These are phyloP conservation scores for Xyliphius kryptos DNA, from an alignment of 2,113 vertebrate genomes.

Conservation along the genomic window DNA sequence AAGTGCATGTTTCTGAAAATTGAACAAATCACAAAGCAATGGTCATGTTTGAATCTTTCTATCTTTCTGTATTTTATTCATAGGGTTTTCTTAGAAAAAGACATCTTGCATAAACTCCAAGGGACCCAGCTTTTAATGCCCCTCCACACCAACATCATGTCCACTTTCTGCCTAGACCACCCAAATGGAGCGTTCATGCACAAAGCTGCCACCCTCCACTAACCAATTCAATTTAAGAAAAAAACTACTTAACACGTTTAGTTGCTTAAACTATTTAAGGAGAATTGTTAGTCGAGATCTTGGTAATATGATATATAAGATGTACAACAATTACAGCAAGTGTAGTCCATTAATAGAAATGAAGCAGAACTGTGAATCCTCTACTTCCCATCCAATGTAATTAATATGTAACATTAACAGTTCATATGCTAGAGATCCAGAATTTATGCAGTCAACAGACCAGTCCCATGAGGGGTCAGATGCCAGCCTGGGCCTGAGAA, in stretches of 20 bases:
- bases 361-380: neutral
- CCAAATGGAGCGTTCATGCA: slow-evolving; percentile 47
- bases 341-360: too few relatives aligned
- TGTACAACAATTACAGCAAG: neutral
- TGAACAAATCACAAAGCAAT: too few relatives aligned
- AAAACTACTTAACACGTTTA: neutral
- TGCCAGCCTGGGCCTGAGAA: slow-evolving; percentile 57
- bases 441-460: slow-evolving; percentile 42
- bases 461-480: slow-evolving; percentile 47
- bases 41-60: too few relatives aligned
- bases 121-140: slow-evolving; percentile 46
- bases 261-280: slow-evolving; percentile 6
- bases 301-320: neutral
- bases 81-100: slow-evolving; percentile 39
- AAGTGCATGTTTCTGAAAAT: too few relatives aligned
- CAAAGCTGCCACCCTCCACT: slow-evolving; percentile 37
- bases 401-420: slow-evolving; percentile 41
- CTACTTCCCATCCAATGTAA: slow-evolving; percentile 29
- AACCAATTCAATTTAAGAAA: too few relatives aligned
- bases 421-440: slow-evolving; percentile 39
- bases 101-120: slow-evolving; percentile 57
- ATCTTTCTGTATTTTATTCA: too few relatives aligned
- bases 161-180: slow-evolving; percentile 57
- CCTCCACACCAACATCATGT: slow-evolving; percentile 38
- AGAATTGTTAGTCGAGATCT: neutral